A percentile compares a stretch with the other conserved stretches of the same genome.
Conservation (phyloP, 2,888 invertebrate genomes). For the Mayetiola destructor region DNA sequence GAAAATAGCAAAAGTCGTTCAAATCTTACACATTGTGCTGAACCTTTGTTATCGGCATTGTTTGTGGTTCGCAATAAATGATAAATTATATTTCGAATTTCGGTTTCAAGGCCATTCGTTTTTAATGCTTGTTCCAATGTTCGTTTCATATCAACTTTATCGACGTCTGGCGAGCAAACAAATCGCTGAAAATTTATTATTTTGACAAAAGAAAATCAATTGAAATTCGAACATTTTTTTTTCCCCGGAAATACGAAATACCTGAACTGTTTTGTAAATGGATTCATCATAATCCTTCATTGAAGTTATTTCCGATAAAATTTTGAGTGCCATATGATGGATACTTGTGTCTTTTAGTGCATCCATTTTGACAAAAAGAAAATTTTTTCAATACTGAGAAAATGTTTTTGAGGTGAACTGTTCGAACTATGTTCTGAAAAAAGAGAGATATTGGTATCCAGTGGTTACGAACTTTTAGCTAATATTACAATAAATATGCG, state of each 20-base stretch:
- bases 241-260: too few species aligned
- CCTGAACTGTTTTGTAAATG: conserved; percentile 65
- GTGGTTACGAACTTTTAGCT: too few species aligned
- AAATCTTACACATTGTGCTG: conserved; percentile 24
- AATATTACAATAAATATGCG: too few species aligned
- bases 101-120: conserved; percentile 63
- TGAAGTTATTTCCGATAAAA: conserved; percentile 64
- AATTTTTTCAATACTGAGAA: too few species aligned
- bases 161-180: conserved; percentile 60
- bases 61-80: conserved; percentile 56
- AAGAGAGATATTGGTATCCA: too few species aligned
- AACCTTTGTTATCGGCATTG: conserved; percentile 27
- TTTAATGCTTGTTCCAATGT: conserved; percentile 62
- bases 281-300: conserved; percentile 57
- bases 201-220: not conserved
- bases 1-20: not conserved
- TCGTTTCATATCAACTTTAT: conserved; percentile 61
- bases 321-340: conserved; percentile 59
- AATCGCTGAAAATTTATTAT: conserved; percentile 43
- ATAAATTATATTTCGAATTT: conserved; percentile 69
- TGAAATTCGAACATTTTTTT: not conserved
- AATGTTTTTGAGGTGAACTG: too few species aligned
- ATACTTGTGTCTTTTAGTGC: conserved; percentile 38
- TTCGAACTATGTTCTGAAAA: too few species aligned
- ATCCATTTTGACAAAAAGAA: too few species aligned